Evolutionary conservation across 2,888 invertebrate genomes (phyloP), one percentile per base, ranked within the genome.

Genomic region (Neria commutata): DNA sequence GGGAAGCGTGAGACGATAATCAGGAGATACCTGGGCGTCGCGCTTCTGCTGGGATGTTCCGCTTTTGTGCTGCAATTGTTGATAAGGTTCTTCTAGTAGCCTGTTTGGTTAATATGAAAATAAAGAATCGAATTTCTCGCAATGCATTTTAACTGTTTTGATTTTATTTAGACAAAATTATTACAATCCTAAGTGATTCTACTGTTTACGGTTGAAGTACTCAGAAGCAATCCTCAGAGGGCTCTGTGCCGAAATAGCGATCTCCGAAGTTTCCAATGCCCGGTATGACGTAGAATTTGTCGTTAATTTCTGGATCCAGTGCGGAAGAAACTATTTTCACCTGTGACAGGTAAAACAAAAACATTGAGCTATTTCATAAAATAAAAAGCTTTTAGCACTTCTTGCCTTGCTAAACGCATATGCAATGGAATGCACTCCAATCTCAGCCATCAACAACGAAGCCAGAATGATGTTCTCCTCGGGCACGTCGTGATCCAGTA

Each of bases 241-340:
- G 42, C 42, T 19, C 17, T 42, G 14, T 42, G 21, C 21, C 19
- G 17, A 42, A 4, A 42, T 14, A 98, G 37, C 98, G 85, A 81
- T 98, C 98, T 3, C 98, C 98, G 82, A 98, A 98, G 83, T 98
- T 98, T 1, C 98, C 98, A 72, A 99, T 95, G n/a, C 98, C 98
- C 2, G 98, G 98, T 62, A 97, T 83, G 0, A 98, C 98, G 83
- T 98, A 95, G 84, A 97, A 99, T 76, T 95, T 93, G 73, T 96
- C 95, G 80, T 97, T 98, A 67, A 99, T 94, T 80, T 95, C 94
- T 1, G 95, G 94, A 83, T 99, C 99, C 33, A 99, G 86, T 1
- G 97, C 97, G 1, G 98, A 95, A 2, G 98, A 98, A 14, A 99
- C 92, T 65, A 99, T 94, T 83, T 94, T 92, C 73, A 90, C 94